These are phyloP conservation scores for Cacoxenus indagator DNA, from an alignment of 2,888 invertebrate genomes.

Conservation along the genomic window DNA sequence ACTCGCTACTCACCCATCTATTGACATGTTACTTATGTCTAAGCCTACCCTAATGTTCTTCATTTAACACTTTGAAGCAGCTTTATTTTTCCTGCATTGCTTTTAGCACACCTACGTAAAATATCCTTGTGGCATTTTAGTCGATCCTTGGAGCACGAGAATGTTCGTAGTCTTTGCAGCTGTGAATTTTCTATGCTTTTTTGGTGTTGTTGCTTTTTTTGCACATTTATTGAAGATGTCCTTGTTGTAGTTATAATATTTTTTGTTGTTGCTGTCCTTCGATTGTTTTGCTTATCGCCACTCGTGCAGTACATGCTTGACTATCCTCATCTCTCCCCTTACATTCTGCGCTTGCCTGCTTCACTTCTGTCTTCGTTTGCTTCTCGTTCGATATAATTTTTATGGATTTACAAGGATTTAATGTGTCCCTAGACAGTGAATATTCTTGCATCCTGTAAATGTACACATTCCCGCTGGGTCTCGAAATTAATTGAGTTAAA, in stretches of 20 bases:
- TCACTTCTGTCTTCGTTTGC: not conserved
- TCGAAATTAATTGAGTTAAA: conserved; percentile 59
- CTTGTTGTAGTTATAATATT: not conserved
- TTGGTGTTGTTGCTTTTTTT: not conserved
- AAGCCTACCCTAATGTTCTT: too few relatives aligned
- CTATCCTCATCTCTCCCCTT: not conserved
- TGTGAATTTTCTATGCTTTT: too few relatives aligned
- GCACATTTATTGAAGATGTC: not conserved
- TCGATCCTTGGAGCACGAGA: too few relatives aligned
- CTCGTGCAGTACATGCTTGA: not conserved
- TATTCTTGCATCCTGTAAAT: not conserved
- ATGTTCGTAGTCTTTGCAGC: too few relatives aligned
- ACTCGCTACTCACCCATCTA: too few relatives aligned
- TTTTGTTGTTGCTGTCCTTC: not conserved
- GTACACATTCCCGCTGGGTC: not conserved
- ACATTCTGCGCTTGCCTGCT: not conserved
- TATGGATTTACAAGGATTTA: conserved; percentile 60
- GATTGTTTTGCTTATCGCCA: not conserved
- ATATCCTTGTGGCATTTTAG: too few relatives aligned
- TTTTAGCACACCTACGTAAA: too few relatives aligned
- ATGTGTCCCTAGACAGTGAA: conserved; percentile 29
- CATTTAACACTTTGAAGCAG: too few relatives aligned
- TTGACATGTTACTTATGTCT: too few relatives aligned
- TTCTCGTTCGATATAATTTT: conserved; percentile 43
- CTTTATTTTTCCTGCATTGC: too few relatives aligned